Evolutionary conservation across 1,140 invertebrate genomes (phyloP).

Genomic region (Amphibalanus amphitrite): DNA sequence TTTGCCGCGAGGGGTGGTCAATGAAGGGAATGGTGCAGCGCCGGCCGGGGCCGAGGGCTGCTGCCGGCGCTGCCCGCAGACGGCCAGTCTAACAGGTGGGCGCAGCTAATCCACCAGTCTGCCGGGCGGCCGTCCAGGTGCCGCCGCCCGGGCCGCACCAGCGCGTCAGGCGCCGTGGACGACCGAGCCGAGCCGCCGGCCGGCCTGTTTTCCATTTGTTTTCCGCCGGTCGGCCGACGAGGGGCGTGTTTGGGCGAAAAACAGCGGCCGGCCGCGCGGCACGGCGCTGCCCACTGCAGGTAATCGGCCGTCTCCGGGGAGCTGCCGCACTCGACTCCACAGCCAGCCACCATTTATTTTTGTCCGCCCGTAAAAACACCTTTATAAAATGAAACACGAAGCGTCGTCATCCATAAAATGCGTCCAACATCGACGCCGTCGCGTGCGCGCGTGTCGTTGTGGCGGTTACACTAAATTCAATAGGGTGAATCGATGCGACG

Average conservation of each 20-base stretch:
- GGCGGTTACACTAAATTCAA: slow-evolving; percentile 1
- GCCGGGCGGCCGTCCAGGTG: too few relatives aligned
- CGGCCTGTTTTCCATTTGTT: neutral
- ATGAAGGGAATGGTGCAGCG: neutral
- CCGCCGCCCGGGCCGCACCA: too few relatives aligned
- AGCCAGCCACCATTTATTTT: neutral
- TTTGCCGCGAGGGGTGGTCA: neutral
- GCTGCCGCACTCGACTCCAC: neutral
- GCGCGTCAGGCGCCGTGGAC: too few relatives aligned
- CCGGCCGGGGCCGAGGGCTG: too few relatives aligned
- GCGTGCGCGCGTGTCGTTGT: neutral
- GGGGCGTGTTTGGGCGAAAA: neutral
- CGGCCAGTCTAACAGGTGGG: too few relatives aligned
- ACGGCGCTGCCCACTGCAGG: neutral
- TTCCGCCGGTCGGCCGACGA: neutral
- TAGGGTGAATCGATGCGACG: neutral
- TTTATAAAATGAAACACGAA: slow-evolving; percentile 2
- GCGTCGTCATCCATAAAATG: neutral
- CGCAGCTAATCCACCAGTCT: too few relatives aligned
- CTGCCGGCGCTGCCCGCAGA: too few relatives aligned
- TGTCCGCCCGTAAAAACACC: neutral
- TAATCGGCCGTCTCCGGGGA: neutral
- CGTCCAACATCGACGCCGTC: neutral
- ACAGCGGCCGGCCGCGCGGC: neutral
- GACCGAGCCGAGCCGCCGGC: too few relatives aligned